Percentiles rank a stretch among this genome's conserved stretches.
Evolutionary conservation across 92 coral and sea anemone species (phyloP).

Genomic region (Muricea muricata): DNA sequence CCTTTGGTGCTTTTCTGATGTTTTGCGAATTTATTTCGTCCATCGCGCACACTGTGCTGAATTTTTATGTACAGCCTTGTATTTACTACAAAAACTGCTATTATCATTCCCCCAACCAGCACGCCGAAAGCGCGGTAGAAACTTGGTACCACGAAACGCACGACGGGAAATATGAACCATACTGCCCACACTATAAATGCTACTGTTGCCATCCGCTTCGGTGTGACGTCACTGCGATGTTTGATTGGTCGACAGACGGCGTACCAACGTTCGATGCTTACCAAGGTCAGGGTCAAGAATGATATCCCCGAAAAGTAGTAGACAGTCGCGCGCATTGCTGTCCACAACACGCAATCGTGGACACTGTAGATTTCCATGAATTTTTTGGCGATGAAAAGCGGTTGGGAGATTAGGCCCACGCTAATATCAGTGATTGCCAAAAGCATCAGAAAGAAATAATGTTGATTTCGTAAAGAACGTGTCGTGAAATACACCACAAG

Average conservation of each 20-base stretch:
- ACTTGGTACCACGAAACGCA: conserved; percentile 5
- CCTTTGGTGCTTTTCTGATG: background rate
- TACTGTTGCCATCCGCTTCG: conserved; percentile 25
- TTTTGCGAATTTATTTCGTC: background rate
- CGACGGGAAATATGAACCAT: conserved; percentile 25
- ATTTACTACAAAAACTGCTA: conserved; percentile 35
- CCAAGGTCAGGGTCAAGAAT: conserved; percentile 49
- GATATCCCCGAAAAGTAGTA: conserved; percentile 54
- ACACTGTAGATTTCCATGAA: conserved; percentile 46
- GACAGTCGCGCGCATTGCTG: conserved; percentile 26
- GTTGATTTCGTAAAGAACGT: conserved; percentile 21
- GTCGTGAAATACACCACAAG: conserved; percentile 33
- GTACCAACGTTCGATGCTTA: conserved; percentile 59
- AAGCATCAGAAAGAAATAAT: conserved; percentile 39
- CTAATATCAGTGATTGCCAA: conserved; percentile 53
- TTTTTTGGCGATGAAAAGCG: conserved; percentile 43
- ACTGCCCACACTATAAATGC: conserved; percentile 44
- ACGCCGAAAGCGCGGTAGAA: conserved; percentile 6
- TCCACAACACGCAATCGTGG: conserved; percentile 46
- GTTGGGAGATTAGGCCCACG: conserved; percentile 47
- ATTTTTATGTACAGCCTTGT: conserved; percentile 23
- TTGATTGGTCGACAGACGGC: conserved; percentile 56
- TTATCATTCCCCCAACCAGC: conserved; percentile 36
- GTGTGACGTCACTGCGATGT: conserved; percentile 38
- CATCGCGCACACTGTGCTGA: conserved; percentile 15